Evolutionary conservation across 2,113 vertebrate genomes (phyloP).

Genomic region (Antennarius striatus): DNA sequence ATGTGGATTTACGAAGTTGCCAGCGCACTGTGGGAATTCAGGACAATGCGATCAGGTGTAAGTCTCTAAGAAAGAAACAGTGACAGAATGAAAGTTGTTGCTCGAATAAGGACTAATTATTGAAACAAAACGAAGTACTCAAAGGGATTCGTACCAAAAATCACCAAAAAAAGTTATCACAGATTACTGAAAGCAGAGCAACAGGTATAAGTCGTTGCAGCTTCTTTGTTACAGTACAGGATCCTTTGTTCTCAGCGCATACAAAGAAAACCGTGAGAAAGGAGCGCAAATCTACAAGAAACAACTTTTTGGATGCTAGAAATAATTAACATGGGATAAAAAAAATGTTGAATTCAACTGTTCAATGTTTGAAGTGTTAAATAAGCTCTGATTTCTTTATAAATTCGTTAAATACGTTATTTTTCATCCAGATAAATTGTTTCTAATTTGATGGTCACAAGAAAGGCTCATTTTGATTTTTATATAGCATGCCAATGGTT

Average conservation of each 20-base stretch:
- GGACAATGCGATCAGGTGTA: slow-evolving; percentile 77
- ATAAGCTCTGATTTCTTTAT: slow-evolving; percentile 23
- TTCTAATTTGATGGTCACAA: neutral
- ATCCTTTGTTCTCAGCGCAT: slow-evolving; percentile 79
- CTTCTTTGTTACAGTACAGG: slow-evolving; percentile 81
- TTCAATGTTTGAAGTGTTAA: slow-evolving; percentile 3
- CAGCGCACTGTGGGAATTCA: slow-evolving; percentile 57
- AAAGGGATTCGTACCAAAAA: neutral
- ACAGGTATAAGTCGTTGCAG: slow-evolving; percentile 79
- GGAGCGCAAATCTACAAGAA: slow-evolving; percentile 45
- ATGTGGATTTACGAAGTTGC: slow-evolving; percentile 43
- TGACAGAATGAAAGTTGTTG: slow-evolving; percentile 51
- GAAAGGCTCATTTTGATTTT: slow-evolving; percentile 3
- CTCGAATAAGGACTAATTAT: slow-evolving; percentile 7
- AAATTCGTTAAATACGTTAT: neutral
- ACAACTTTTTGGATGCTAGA: slow-evolving; percentile 9
- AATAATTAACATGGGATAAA: neutral
- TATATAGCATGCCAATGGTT: neutral
- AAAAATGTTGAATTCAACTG: neutral
- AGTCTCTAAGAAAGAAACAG: slow-evolving; percentile 46
- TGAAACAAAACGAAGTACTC: neutral
- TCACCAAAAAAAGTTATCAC: slow-evolving; percentile 40
- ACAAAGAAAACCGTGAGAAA: slow-evolving; percentile 64
- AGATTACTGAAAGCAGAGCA: slow-evolving; percentile 70
- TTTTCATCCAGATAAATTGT: neutral